Evolutionary conservation across 2,797 vertebrate species (phyloP), one percentile per base, ranked within the genome.

Genomic region (Carduelis carduelis): DNA sequence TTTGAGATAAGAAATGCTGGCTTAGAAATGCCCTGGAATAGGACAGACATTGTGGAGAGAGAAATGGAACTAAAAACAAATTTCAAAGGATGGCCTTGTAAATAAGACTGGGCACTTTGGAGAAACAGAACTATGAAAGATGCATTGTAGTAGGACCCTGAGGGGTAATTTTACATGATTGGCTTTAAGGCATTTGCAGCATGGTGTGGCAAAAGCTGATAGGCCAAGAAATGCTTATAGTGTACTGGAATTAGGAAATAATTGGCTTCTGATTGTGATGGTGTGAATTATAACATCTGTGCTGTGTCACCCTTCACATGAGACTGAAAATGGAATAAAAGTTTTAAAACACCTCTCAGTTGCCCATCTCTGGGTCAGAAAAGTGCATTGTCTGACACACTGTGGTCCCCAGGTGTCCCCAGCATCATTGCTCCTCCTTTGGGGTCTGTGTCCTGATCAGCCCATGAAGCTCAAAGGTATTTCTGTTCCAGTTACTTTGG

Each of bases 331-430:
- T 59, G 15, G 56, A 59, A 27, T 37, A 18, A 19, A 59, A 37
- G 16, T 59, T 59, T 37, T 9, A 13, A 18, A 59, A 59, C 11
- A 4, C 24, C 24, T 37, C 56, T 59, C 24, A 57, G 8, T 18
- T 59, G 11, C 34, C 34, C 56, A 27, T 59, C 34, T 27, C 34
- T 59, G 34, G 24, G 34, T 37, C 34, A 59, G 34, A 2, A 59
- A 27, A 59, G 24, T 24, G 56, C 14, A 24, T 16, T 34, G 15
- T 34, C 34, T 17, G 11, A 56, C 23, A 35, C 64, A 15, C 26
- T 2, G 1, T 1, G 0, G 9, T 56, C 49, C 37, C 11, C 57
- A 65, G n/a, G 11, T 49, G 53, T 79, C 61, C 52, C 35, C n/a
- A 18, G 85, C n/a, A 39, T 26, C 27, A 23, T 6, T 34, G 6